Evolutionary conservation across 2,797 vertebrate genomes (phyloP).

Genomic region (Pangasius djambal): DNA sequence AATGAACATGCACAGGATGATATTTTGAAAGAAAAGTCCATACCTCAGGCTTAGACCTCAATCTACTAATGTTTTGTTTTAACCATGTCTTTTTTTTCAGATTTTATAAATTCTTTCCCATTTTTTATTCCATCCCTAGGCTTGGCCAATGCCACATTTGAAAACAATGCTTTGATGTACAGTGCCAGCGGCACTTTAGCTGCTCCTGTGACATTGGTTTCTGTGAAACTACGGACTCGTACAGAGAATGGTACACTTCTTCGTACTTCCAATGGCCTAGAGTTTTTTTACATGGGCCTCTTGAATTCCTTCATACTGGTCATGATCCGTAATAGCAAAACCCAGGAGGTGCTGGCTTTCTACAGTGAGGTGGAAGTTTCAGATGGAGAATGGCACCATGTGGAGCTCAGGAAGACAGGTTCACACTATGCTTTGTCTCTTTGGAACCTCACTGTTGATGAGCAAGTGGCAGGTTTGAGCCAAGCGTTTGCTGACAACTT

Average conservation of each 20-base stretch:
- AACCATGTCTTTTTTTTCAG: background rate
- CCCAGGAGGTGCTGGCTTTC: conserved; percentile 76
- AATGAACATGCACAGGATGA: background rate
- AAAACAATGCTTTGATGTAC: conserved; percentile 77
- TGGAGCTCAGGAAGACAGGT: conserved; percentile 78
- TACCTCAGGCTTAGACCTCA: too few species aligned
- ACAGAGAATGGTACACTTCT: conserved; percentile 82
- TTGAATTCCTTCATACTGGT: conserved; percentile 81
- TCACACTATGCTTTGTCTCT: conserved; percentile 63
- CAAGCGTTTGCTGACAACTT: conserved; percentile 72
- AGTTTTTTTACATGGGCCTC: conserved; percentile 82
- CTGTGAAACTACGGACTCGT: conserved; percentile 83
- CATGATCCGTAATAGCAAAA: conserved; percentile 75
- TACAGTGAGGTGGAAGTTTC: conserved; percentile 69
- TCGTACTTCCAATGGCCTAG: conserved; percentile 65
- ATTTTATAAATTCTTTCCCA: conserved; percentile 16
- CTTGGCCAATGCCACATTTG: conserved; percentile 84
- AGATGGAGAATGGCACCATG: conserved; percentile 86
- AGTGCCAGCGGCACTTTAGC: conserved; percentile 72
- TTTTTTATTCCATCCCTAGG: conserved; percentile 70
- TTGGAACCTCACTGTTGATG: conserved; percentile 84
- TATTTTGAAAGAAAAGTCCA: too few species aligned
- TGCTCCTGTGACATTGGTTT: conserved; percentile 74
- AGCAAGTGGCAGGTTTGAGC: conserved; percentile 63
- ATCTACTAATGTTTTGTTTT: background rate